Evolutionary conservation across 2,113 vertebrate genomes (phyloP), one percentile per base, ranked within the genome.

Genomic region (Rhodinocichla rosea): DNA sequence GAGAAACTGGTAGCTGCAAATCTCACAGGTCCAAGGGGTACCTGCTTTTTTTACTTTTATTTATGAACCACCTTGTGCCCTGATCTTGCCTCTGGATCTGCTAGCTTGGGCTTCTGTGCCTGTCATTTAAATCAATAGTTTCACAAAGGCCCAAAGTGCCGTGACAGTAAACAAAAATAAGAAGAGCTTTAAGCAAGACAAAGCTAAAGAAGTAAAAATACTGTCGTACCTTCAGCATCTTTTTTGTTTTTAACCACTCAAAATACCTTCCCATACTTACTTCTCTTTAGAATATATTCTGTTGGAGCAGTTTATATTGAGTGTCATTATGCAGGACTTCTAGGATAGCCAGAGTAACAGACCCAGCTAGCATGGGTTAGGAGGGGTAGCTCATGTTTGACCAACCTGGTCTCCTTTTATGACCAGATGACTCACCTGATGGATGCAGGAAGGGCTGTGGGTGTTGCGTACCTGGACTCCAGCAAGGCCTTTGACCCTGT

Each of bases 11-110:
- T 67, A 60, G 22, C 52, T 74, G 52, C 39, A 90, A 62, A 62
- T 59, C 63, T 93, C 88, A 60, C 6, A 68, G 14, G 37, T 23
- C 64, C 71, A 64, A 93, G 88, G 86, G 11, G 7, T 83, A 67
- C 27, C 50, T 78, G 49, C 6, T 22, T 86, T 92, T 93, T 68
- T 55, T 94, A 64, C 37, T 89, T 89, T 88, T 90, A 91, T 94
- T 95, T 94, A 75, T 95, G 68, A 93, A 68, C 44, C 10, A 89
- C 26, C 44, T 44, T 78, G 49, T 86, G 83, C 92, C 76, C n/a
- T 71, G 79, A 92, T 92, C 79, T 88, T 96, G 64, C 85, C 79
- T 93, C 79, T 39, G 63, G 85, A 86, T 90, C 75, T 96, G 35
- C 76, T 81, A 64, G 24, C 1, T 0, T 55, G 26, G 75, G 64